phyloP scores from a whole-genome alignment of 2,113 vertebrate species.

The Pipra filicauda region DNA sequence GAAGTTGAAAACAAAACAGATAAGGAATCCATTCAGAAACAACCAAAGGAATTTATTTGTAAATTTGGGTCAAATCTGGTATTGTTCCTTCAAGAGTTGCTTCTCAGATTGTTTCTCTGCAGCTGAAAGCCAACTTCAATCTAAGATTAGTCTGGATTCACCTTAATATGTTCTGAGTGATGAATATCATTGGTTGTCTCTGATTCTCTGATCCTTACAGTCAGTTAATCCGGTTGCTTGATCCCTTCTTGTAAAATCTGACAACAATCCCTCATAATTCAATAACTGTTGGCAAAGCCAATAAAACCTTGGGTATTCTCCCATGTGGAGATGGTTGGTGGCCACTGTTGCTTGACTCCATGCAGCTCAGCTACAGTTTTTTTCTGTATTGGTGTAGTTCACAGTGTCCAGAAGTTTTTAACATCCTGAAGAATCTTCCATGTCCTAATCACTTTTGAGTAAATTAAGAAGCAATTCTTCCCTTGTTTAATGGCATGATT shows the following conservation, averaged over 20 bases:
- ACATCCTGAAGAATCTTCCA: not conserved
- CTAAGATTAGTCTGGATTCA: not conserved
- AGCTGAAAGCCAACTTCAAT: not conserved
- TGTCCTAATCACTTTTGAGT: not conserved
- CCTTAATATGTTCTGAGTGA: not conserved
- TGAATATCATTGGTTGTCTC: not conserved
- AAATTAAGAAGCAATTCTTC: not conserved
- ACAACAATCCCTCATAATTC: not conserved
- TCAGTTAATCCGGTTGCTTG: not conserved
- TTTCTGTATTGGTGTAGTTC: not conserved
- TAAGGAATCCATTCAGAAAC: not conserved
- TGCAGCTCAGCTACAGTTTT: not conserved
- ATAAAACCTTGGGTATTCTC: not conserved
- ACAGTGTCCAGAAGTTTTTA: not conserved
- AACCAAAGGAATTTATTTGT: not conserved
- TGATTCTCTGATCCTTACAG: not conserved
- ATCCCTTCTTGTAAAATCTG: not conserved
- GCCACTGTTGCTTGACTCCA: not conserved
- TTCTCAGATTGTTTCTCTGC: not conserved
- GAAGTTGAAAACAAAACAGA: not conserved
- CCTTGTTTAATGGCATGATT: not conserved
- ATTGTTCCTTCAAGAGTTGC: not conserved
- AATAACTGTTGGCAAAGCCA: not conserved
- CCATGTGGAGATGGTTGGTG: not conserved
- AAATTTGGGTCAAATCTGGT: not conserved